phyloP scores from a whole-genome alignment of 2,888 invertebrate genomes.

The Notocelia uddmanniana region DNA sequence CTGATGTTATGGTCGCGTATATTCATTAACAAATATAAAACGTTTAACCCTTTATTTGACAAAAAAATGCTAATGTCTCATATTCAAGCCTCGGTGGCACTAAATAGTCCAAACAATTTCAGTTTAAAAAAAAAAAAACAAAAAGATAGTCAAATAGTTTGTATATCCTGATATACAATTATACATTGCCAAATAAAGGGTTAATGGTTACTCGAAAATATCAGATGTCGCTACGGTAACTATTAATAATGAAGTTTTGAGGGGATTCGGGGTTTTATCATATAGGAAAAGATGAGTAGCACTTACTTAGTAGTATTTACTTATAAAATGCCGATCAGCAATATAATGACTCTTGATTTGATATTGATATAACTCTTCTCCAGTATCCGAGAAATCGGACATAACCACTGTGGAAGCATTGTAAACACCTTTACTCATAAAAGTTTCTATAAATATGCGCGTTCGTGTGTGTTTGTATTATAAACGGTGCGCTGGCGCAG shows the following conservation, averaged over 20 bases:
- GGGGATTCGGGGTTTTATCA: too few relatives aligned
- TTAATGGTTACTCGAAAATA: background rate
- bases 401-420: conserved; percentile 66
- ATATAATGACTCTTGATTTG: background rate
- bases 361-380: conserved; percentile 16
- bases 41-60: too few relatives aligned
- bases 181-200: too few relatives aligned
- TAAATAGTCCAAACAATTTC: too few relatives aligned
- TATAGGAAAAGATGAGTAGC: background rate
- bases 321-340: background rate
- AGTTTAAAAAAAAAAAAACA: too few relatives aligned
- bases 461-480: conserved; percentile 78
- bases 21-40: too few relatives aligned
- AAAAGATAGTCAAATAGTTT: too few relatives aligned
- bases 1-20: too few relatives aligned
- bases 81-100: too few relatives aligned
- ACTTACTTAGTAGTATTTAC: background rate
- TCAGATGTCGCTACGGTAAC: conserved; percentile 7
- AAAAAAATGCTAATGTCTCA: too few relatives aligned
- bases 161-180: too few relatives aligned
- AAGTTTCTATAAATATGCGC: conserved; percentile 78
- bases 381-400: conserved; percentile 53
- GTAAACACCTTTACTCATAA: conserved; percentile 79
- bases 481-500: conserved; percentile 75
- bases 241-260: background rate